phyloP scores from a whole-genome alignment of 2,888 invertebrate genomes.

The Invenusta paracnida region DNA sequence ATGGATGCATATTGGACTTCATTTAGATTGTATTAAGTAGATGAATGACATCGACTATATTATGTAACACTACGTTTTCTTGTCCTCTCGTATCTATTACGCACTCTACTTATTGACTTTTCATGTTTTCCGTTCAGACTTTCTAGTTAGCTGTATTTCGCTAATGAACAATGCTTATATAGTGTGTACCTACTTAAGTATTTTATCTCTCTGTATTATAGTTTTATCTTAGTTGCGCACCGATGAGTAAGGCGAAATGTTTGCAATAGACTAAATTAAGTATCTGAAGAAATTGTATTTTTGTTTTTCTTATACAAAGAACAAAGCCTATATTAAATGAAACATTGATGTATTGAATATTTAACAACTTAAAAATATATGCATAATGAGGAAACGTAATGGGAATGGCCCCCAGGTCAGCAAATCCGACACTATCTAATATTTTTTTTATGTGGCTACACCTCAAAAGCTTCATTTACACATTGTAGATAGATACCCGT shows the following conservation, averaged over 20 bases:
- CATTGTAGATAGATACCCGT: too few species aligned
- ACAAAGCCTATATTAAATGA: too few species aligned
- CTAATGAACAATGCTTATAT: neutral
- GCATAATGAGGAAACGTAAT: too few species aligned
- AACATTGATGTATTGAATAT: too few species aligned
- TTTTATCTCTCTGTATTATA: neutral
- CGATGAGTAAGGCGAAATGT: neutral
- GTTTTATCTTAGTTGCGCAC: neutral
- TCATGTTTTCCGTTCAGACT: neutral
- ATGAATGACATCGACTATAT: neutral
- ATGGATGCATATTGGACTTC: neutral
- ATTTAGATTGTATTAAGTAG: neutral
- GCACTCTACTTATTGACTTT: neutral
- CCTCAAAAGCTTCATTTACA: too few species aligned
- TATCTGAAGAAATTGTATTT: neutral
- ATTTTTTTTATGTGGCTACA: too few species aligned
- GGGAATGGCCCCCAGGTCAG: too few species aligned
- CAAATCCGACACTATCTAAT: too few species aligned
- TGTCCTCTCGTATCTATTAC: neutral
- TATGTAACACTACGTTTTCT: neutral
- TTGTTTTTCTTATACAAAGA: neutral
- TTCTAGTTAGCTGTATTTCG: neutral
- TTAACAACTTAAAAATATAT: too few species aligned
- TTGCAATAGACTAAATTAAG: neutral
- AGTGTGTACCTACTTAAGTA: neutral